Percentiles rank a stretch among this genome's conserved stretches.
Evolutionary conservation across 2,797 vertebrate species (phyloP).

Genomic region (Brachyrhaphis roseni): DNA sequence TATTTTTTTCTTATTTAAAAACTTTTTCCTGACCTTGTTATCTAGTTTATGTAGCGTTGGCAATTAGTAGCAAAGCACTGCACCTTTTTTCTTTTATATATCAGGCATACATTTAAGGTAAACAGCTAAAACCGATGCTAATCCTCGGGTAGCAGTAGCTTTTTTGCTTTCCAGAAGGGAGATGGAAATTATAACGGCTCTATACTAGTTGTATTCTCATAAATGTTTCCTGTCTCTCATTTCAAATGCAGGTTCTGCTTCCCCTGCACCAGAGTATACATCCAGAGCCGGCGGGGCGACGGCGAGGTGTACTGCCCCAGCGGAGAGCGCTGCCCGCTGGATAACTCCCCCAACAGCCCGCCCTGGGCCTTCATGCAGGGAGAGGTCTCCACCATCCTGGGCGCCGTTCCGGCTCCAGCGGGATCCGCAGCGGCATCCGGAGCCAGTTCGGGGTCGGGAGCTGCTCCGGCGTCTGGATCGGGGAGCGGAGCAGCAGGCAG

Average conservation of each 20-base stretch:
- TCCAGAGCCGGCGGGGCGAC: conserved; percentile 80
- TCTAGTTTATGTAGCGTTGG: too few relatives aligned
- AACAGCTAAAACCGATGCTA: too few relatives aligned
- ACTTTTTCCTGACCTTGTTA: too few relatives aligned
- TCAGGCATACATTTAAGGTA: too few relatives aligned
- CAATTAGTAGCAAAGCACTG: too few relatives aligned
- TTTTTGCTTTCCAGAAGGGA: too few relatives aligned
- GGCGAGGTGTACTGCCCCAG: conserved; percentile 87
- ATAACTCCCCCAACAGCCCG: conserved; percentile 81
- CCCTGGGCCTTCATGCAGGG: conserved; percentile 90
- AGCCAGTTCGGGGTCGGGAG: conserved; percentile 31
- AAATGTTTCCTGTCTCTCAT: not conserved
- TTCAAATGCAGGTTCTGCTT: conserved; percentile 82
- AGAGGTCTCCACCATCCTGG: conserved; percentile 85
- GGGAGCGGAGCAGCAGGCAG: conserved; percentile 36
- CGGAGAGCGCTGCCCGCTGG: conserved; percentile 84
- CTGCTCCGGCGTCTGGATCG: conserved; percentile 55
- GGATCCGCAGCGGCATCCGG: conserved; percentile 62
- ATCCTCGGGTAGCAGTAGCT: too few relatives aligned
- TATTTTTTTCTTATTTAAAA: too few relatives aligned
- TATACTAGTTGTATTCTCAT: not conserved
- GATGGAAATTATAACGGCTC: too few relatives aligned
- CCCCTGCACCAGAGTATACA: conserved; percentile 85
- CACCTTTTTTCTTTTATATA: too few relatives aligned
- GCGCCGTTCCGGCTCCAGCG: conserved; percentile 38